Evolutionary conservation across 2,797 vertebrate species (phyloP).

Genomic region (Cyprinodon diabolis): DNA sequence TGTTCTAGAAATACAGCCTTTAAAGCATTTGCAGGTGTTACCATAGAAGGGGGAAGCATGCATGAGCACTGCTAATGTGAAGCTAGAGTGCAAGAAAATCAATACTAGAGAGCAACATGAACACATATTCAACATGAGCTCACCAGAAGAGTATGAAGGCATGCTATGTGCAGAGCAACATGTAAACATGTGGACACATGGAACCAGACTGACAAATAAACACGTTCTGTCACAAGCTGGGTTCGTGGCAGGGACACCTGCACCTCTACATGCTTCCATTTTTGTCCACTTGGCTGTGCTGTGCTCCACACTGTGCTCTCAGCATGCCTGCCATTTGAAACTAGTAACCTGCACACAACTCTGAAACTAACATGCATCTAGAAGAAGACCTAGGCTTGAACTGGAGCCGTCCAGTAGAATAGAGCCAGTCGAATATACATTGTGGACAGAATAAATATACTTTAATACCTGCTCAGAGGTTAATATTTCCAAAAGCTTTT

Average conservation of each 20-base stretch:
- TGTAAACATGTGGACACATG: constrained; percentile 23
- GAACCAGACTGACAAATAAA: constrained; percentile 38
- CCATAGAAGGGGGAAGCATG: constrained; percentile 61
- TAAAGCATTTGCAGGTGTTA: constrained; percentile 68
- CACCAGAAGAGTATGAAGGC: not conserved
- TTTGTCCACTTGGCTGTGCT: constrained; percentile 83
- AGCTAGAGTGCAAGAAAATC: constrained; percentile 69
- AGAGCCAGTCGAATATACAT: too few relatives aligned
- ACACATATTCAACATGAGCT: constrained; percentile 27
- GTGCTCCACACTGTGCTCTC: constrained; percentile 79
- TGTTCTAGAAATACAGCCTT: constrained; percentile 52
- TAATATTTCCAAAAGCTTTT: too few relatives aligned
- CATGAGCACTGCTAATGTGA: constrained; percentile 69
- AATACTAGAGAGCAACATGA: constrained; percentile 58
- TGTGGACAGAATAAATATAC: too few relatives aligned
- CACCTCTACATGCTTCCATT: constrained; percentile 73
- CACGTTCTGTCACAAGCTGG: constrained; percentile 37
- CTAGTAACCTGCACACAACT: constrained; percentile 58
- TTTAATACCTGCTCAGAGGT: too few relatives aligned
- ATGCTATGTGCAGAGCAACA: constrained; percentile 15
- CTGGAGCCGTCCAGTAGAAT: too few relatives aligned
- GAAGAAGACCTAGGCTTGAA: too few relatives aligned
- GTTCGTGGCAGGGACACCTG: constrained; percentile 64
- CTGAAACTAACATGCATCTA: not conserved
- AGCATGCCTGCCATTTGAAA: constrained; percentile 75